Conservation (phyloP, 2,113 vertebrate genomes). For the Lepisosteus oculatus region DNA sequence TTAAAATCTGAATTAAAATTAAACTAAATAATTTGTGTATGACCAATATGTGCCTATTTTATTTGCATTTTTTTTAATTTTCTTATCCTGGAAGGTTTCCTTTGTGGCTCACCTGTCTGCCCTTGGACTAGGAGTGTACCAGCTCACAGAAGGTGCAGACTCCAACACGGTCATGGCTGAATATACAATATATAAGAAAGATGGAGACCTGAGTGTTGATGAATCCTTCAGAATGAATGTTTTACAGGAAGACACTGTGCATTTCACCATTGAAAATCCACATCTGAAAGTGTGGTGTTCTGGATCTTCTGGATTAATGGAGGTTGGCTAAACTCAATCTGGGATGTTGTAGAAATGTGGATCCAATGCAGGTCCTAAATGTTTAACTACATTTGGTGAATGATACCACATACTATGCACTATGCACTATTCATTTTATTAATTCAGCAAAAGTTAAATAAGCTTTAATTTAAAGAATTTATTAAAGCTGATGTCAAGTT, state of each 20-base stretch:
- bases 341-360: too few species aligned
- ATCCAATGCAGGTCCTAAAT: too few species aligned
- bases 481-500: too few species aligned
- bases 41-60: too few species aligned
- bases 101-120: constrained; percentile 76
- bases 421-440: too few species aligned
- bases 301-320: constrained; percentile 70
- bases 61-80: too few species aligned
- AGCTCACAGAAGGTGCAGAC: constrained; percentile 60
- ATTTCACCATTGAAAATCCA: constrained; percentile 73
- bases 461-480: too few species aligned
- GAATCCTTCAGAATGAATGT: constrained; percentile 69
- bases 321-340: constrained; percentile 49
- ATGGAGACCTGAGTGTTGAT: constrained; percentile 32
- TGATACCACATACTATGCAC: too few species aligned
- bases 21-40: too few species aligned
- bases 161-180: constrained; percentile 58
- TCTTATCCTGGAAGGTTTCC: constrained; percentile 66
- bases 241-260: constrained; percentile 43
- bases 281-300: constrained; percentile 76
- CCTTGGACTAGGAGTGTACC: constrained; percentile 74
- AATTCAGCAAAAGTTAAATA: too few species aligned
- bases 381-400: too few species aligned
- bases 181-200: constrained; percentile 62
- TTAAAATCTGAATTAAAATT: too few species aligned